Base-by-base conservation (phyloP, 2,888 invertebrate genomes). In the Drosophila dives region DNA sequence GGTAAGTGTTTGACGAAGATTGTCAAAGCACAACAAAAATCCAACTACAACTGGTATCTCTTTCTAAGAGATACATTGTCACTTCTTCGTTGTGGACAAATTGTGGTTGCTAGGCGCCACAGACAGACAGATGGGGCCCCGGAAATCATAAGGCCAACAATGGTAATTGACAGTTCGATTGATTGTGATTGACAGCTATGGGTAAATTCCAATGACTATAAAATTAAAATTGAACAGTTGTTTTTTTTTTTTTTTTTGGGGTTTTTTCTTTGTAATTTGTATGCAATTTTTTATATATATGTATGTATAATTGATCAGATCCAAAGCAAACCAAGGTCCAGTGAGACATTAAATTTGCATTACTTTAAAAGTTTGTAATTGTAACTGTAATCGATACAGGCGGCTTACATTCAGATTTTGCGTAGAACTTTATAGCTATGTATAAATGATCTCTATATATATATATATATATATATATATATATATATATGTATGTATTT, bases 81-180 rank as follows among this genome's bases (percentile, higher is more conserved):
- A 53, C 11, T 23, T 15, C 48, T 38, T 26, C 58, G 84, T 89
- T 85, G 82, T 85, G 85, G 85, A 74, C 89, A 89, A 29, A 29
- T 29, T 36, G 45, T 45, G 80, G 85, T 85, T 85, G 85, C 85
- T 89, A 81, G 65, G 87, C 79, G 51, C 69, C 77, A 45, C 26
- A 5, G 23, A 56, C 33, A 56, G 45, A 40, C 58, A 8, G 38
- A 36, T 34, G 20, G 29, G 36, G 23, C 42, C 12, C 34, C 49
- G 62, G 40, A 40, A 20, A 20, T 42, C 32, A 15, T 17, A n/a
- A 32, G 29, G n/a, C 49, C 26, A 38, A 48, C 29, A 36, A 3
- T 32, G 15, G 12, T 59, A 76, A 76, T 59, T 79, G 76, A 64
- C 75, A 36, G 33, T 12, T 48, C 5, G 40, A 26, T 51, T 34